Evolutionary conservation across 1,140 invertebrate genomes (phyloP).

Genomic region (Rhagoletis pomonella): DNA sequence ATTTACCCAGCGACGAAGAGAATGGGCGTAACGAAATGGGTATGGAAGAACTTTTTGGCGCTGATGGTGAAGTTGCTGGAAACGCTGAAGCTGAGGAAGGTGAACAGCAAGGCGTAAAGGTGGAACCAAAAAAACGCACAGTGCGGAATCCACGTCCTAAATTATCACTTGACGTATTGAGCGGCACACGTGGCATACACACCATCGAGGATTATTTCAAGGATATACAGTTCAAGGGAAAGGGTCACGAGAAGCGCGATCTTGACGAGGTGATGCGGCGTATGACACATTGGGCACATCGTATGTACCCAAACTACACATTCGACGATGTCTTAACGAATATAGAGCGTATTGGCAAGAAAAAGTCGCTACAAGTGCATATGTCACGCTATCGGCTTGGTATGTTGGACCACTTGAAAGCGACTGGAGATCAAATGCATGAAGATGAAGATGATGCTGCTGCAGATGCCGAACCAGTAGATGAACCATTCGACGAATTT

Average conservation of each 20-base stretch:
- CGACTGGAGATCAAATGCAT: constrained; percentile 60
- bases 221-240: constrained; percentile 87
- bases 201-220: constrained; percentile 86
- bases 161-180: constrained; percentile 82
- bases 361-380: constrained; percentile 80
- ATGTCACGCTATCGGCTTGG: constrained; percentile 80
- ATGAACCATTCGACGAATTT: constrained; percentile 75
- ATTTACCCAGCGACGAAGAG: constrained; percentile 66
- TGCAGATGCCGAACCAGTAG: background rate
- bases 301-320: constrained; percentile 89
- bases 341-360: constrained; percentile 87
- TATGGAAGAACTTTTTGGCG: constrained; percentile 65
- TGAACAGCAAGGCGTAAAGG: constrained; percentile 59
- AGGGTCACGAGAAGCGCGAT: constrained; percentile 89
- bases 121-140: constrained; percentile 76
- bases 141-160: constrained; percentile 82
- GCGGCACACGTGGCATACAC: constrained; percentile 85
- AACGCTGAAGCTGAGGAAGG: constrained; percentile 55
- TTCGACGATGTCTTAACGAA: constrained; percentile 90
- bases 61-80: constrained; percentile 60
- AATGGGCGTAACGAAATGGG: constrained; percentile 42
- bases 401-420: constrained; percentile 74
- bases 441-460: constrained; percentile 67
- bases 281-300: constrained; percentile 94
- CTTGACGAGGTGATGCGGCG: constrained; percentile 86